A percentile compares a stretch with the other conserved stretches of the same genome.
Conservation (phyloP, 1,140 invertebrate genomes). For the Theocolax elegans region DNA sequence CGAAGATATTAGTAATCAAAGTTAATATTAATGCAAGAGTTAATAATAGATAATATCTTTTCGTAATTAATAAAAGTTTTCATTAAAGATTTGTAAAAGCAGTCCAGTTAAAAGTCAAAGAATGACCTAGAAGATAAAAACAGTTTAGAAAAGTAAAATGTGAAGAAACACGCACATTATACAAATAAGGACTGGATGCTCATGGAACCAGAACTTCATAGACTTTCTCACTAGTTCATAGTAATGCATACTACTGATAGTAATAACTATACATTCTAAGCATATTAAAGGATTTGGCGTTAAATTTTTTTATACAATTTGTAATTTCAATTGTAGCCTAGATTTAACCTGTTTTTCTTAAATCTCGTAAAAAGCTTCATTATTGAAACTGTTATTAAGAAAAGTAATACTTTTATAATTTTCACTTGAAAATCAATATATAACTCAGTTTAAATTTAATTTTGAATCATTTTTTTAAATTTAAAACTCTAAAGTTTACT, state of each 20-base stretch:
- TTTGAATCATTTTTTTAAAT: no score
- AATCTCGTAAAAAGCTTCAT: no score
- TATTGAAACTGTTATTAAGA: no score
- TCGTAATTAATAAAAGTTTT: not conserved
- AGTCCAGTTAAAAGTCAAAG: conserved; percentile 27
- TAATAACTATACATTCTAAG: no score
- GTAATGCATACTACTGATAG: conserved; percentile 31
- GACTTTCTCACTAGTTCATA: conserved; percentile 61
- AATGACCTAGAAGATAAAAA: conserved; percentile 61
- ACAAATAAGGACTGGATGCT: conserved; percentile 63
- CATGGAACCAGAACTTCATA: conserved; percentile 62
- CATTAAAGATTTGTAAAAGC: conserved; percentile 5
- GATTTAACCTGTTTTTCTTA: no score
- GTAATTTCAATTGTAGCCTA: not conserved
- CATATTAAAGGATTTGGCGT: conserved; percentile 3
- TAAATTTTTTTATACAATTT: not conserved
- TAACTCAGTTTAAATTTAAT: no score
- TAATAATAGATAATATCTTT: conserved; percentile 21
- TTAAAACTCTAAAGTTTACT: no score
- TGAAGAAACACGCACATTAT: conserved; percentile 50
- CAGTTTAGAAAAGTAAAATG: conserved; percentile 63
- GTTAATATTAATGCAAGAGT: not conserved
- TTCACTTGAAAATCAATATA: no score
- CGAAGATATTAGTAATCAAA: no score
- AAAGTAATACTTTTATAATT: no score